Base-by-base conservation (phyloP, 2,113 vertebrate species). In the Engystomops pustulosus region DNA sequence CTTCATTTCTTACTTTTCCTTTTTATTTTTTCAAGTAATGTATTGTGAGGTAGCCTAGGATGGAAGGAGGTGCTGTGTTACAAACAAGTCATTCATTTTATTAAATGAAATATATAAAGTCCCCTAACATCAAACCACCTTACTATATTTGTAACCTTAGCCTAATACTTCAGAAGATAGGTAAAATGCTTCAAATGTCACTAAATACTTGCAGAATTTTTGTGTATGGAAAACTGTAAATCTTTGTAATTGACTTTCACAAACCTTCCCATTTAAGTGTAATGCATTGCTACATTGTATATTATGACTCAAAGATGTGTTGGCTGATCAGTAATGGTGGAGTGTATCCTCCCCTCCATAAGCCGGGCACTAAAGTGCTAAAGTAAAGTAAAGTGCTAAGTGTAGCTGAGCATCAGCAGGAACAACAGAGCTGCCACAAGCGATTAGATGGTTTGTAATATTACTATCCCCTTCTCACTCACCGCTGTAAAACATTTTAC, bases 381-480 rank as follows among this genome's bases (percentile, higher is more conserved):
- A n/a, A n/a, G n/a, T n/a, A n/a, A n/a, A 70, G 65, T 79, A 44
- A 71, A 36, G 51, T 36, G 0, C 20, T 51, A 79, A 1, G 71
- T 81, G 85, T 80, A 86, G 87, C 86, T 36, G 34, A 25, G 86
- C 76, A 86, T 86, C 71, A 0, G 0, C 86, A 65, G 87, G 75
- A 9, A 86, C 82, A 88, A 88, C 58, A 86, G 86, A 86, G 83
- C 88, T 90, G 90, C 91, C 92, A 90, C 78, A 88, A 85, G 83
- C 0, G 75, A 87, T 90, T 91, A 91, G 90, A 89, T 85, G 88
- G 79, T 88, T 85, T 93, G 91, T 93, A 94, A 93, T 86, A 88
- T 89, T 51, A 90, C 88, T 82, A 75, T 92, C 90, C 92, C 91
- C 89, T 91, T 92, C 94, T 91, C 91, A 91, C 92, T 94, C 93